phyloP scores from a whole-genome alignment of 1,140 invertebrate species.

The Ostrea edulis region DNA sequence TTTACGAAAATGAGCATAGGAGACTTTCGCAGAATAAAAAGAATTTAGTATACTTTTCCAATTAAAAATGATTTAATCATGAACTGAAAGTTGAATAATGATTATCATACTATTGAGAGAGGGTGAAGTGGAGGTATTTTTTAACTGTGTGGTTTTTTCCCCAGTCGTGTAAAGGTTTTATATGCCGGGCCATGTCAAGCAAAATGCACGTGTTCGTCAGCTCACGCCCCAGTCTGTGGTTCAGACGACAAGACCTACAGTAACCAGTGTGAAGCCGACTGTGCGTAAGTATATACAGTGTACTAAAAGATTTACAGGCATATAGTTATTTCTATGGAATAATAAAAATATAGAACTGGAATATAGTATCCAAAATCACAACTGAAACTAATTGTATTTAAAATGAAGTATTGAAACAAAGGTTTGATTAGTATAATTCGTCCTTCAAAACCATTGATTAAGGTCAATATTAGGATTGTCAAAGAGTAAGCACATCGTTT shows the following conservation, averaged over 20 bases:
- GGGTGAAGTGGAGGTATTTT: no score
- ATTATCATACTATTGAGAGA: no score
- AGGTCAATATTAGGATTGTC: no score
- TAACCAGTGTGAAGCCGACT: constrained; percentile 46
- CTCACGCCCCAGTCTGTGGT: constrained; percentile 43
- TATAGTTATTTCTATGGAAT: neutral
- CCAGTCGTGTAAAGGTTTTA: neutral
- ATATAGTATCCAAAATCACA: neutral
- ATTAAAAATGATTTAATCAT: no score
- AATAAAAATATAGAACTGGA: neutral
- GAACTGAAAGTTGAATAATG: no score
- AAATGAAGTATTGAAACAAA: neutral
- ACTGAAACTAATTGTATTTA: neutral
- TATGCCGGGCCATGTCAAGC: neutral
- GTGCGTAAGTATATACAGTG: constrained; percentile 41
- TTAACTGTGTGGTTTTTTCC: neutral
- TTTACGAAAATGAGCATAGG: no score
- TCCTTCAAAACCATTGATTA: no score
- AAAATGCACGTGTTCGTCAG: constrained; percentile 35
- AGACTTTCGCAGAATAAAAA: no score
- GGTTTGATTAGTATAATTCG: no score
- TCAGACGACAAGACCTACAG: constrained; percentile 44
- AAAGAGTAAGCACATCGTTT: no score
- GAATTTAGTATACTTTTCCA: no score
- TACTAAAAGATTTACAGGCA: neutral